Evolutionary conservation across 2,797 vertebrate genomes (phyloP).

Genomic region (Stomatorhinus walkeri): DNA sequence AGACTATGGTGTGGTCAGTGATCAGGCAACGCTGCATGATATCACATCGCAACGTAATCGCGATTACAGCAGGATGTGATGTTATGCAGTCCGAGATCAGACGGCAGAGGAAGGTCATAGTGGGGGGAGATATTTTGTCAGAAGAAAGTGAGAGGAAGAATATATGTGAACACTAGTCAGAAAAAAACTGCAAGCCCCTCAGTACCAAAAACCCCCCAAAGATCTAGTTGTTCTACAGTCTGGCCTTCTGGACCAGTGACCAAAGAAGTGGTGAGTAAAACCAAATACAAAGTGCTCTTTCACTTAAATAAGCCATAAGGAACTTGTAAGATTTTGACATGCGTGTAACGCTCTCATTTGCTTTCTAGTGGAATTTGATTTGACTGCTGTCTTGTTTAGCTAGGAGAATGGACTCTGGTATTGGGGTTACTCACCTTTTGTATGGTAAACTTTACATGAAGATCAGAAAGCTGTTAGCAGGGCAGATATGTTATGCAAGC

Average conservation of each 20-base stretch:
- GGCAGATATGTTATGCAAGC: conserved; percentile 36
- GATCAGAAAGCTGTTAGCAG: conserved; percentile 38
- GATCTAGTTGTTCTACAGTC: not conserved
- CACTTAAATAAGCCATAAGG: not conserved
- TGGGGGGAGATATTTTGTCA: not conserved
- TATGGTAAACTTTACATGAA: conserved; percentile 41
- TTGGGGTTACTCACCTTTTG: conserved; percentile 48
- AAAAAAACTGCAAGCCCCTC: not conserved
- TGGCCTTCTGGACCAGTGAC: not conserved
- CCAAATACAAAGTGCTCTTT: not conserved
- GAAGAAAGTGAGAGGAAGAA: not conserved
- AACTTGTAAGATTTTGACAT: not conserved
- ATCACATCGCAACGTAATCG: not conserved
- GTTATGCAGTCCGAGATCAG: not conserved
- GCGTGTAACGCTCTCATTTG: not conserved
- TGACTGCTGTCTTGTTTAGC: not conserved
- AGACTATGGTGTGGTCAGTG: not conserved
- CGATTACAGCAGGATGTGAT: not conserved
- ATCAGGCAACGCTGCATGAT: not conserved
- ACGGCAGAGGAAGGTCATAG: not conserved
- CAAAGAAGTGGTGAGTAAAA: not conserved
- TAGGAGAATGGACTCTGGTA: not conserved
- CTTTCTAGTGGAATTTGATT: not conserved
- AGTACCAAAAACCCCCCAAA: not conserved
- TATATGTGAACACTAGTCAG: not conserved